Evolutionary conservation across 2,113 vertebrate species (phyloP).

Genomic region (Todiramphus chloris): DNA sequence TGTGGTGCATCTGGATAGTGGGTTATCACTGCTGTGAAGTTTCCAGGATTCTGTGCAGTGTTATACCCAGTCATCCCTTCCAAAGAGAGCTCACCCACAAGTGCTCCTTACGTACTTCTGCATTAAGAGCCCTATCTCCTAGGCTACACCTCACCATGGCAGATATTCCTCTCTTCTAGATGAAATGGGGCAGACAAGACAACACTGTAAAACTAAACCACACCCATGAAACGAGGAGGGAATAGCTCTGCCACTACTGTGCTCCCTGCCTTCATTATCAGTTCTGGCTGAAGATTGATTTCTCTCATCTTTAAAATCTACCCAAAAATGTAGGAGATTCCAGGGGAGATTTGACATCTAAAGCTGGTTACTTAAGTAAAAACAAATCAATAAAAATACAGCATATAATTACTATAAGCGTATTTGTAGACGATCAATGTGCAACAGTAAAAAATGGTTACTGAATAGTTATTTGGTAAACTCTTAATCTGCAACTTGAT

Average conservation of each 20-base stretch:
- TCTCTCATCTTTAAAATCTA: background rate
- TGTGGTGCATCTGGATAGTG: background rate
- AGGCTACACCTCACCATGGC: rapidly evolving
- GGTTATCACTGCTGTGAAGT: background rate
- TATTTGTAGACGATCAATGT: background rate
- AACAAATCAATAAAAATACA: background rate
- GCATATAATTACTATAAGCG: background rate
- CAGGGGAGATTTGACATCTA: background rate
- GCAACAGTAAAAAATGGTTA: background rate
- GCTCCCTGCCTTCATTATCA: background rate
- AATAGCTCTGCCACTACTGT: background rate
- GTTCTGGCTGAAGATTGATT: background rate
- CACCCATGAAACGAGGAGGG: rapidly evolving
- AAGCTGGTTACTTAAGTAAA: background rate
- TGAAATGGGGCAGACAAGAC: background rate
- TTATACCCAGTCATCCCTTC: background rate
- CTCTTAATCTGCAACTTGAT: background rate
- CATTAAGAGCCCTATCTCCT: background rate
- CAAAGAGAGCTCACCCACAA: background rate
- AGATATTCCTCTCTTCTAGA: background rate
- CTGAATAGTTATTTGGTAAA: background rate
- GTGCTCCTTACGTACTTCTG: background rate
- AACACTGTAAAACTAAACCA: background rate
- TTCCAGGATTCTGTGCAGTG: background rate
- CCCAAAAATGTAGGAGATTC: background rate